Evolutionary conservation across 2,888 invertebrate species (phyloP).

Genomic region (Magallana nippona): DNA sequence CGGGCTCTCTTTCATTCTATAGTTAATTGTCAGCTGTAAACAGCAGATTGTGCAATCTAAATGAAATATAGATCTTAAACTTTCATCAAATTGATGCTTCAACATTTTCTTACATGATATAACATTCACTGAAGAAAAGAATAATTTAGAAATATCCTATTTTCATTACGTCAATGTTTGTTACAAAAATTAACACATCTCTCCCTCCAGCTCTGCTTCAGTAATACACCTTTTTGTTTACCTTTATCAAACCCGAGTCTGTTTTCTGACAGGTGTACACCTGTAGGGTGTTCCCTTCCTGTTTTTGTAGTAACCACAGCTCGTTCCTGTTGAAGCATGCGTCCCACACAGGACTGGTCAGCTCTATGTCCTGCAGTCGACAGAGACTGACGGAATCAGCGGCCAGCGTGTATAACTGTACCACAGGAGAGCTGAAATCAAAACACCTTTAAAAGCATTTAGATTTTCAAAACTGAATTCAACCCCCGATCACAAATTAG

Average conservation of each 20-base stretch:
- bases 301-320: conserved; percentile 61
- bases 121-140: no score
- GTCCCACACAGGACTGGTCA: conserved; percentile 56
- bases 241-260: conserved; percentile 15
- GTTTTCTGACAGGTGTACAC: conserved; percentile 50
- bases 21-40: no score
- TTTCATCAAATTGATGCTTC: neutral
- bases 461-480: no score
- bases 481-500: no score
- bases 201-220: no score
- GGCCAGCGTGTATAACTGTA: conserved; percentile 16
- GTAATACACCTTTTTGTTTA: neutral
- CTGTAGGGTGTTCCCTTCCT: conserved; percentile 53
- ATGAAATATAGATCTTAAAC: neutral
- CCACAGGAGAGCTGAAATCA: neutral
- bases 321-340: conserved; percentile 56
- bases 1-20: neutral
- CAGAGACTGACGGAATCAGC: neutral
- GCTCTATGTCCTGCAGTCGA: neutral
- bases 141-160: no score
- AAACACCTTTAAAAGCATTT: neutral
- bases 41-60: no score
- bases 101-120: no score
- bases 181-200: no score
- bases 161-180: no score